A percentile compares a stretch with the other conserved stretches of the same genome.
These are phyloP conservation scores for Paratilapia polleni DNA, from an alignment of 2,113 vertebrate genomes.

Conservation along the genomic window DNA sequence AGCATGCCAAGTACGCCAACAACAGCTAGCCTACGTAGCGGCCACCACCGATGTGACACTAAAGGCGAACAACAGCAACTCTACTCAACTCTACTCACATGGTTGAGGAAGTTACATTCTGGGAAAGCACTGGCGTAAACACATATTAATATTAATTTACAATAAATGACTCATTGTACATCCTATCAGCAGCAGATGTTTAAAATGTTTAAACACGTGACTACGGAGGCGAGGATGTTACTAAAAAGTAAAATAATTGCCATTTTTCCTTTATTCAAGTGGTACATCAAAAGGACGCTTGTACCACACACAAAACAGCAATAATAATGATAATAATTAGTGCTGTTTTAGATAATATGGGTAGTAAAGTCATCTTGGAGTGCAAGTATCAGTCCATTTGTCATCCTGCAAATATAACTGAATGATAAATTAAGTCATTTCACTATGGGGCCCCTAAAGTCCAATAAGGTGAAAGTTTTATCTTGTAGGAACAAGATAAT, in stretches of 20 bases:
- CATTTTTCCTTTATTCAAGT: neutral
- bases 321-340: neutral
- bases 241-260: neutral
- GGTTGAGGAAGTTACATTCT: neutral
- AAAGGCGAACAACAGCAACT: neutral
- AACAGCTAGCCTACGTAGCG: slow-evolving; percentile 15
- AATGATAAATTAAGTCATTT: neutral
- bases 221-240: neutral
- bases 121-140: neutral
- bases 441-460: neutral
- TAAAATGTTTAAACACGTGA: neutral
- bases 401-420: neutral
- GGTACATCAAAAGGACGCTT: neutral
- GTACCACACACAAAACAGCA: neutral
- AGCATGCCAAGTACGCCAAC: slow-evolving; percentile 28
- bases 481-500: neutral
- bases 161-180: neutral
- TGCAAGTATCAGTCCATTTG: neutral
- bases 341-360: too few species aligned
- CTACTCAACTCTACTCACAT: neutral
- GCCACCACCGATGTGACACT: neutral
- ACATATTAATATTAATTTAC: neutral
- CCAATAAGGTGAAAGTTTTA: neutral
- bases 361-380: too few species aligned
- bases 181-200: neutral